A percentile compares a stretch with the other conserved stretches of the same genome.
These are phyloP conservation scores for Gasteruption jaculator DNA, from an alignment of 2,888 invertebrate species.

Conservation along the genomic window DNA sequence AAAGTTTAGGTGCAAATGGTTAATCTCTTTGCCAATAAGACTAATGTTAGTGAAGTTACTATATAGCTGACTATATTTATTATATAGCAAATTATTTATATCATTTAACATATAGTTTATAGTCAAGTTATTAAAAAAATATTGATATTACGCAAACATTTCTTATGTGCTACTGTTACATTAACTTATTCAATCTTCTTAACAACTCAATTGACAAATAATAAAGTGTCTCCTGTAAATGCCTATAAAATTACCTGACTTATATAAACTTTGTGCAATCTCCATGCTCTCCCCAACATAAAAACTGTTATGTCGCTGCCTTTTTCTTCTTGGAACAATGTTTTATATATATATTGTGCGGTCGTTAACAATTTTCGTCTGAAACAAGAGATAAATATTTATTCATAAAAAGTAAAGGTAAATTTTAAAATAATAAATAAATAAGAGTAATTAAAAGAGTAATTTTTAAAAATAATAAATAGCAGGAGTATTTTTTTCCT, in stretches of 20 bases:
- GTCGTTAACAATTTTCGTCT: constrained; percentile 69
- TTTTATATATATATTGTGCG: constrained; percentile 74
- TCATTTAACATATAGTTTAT: no score
- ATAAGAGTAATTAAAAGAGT: neutral
- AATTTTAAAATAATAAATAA: neutral
- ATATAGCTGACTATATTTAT: no score
- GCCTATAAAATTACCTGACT: constrained; percentile 62
- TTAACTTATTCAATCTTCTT: no score
- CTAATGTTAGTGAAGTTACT: no score
- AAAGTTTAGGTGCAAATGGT: no score
- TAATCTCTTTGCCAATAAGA: no score
- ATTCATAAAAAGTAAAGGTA: constrained; percentile 12
- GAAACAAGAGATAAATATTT: constrained; percentile 24
- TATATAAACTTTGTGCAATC: constrained; percentile 73
- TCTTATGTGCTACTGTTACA: no score
- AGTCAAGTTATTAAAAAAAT: no score
- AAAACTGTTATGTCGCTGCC: constrained; percentile 71
- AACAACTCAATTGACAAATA: no score
- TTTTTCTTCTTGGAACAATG: constrained; percentile 69
- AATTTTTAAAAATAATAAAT: neutral
- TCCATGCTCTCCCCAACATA: constrained; percentile 69
- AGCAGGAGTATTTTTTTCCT: neutral
- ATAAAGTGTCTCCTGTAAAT: no score
- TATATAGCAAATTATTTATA: no score
- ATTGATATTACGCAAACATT: no score